phyloP scores from a whole-genome alignment of 1,140 invertebrate species.

The Papilio helenus region DNA sequence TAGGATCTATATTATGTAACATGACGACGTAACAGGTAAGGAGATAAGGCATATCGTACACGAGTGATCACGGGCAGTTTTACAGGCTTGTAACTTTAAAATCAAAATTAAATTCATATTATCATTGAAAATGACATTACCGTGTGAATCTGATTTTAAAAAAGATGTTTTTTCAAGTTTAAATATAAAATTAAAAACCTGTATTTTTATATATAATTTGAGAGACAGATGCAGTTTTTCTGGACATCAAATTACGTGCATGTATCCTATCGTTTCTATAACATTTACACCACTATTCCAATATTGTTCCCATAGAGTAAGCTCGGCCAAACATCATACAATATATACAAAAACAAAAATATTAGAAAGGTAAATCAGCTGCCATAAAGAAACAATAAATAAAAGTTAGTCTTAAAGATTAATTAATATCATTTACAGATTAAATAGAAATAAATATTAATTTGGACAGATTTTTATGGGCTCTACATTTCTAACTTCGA shows the following conservation, averaged over 20 bases:
- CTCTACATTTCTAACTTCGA: conserved; percentile 57
- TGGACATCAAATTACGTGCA: conserved; percentile 56
- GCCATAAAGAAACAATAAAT: conserved; percentile 57
- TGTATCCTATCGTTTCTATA: conserved; percentile 49
- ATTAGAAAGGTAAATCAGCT: conserved; percentile 61
- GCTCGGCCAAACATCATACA: conserved; percentile 69
- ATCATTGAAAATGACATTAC: neutral
- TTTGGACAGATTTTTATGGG: conserved; percentile 52
- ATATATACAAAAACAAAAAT: conserved; percentile 29
- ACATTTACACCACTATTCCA: conserved; percentile 60
- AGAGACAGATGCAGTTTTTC: conserved; percentile 57
- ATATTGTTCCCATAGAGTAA: conserved; percentile 80
- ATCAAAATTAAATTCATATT: neutral
- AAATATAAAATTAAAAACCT: no score
- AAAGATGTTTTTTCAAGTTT: no score
- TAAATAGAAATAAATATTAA: conserved; percentile 45
- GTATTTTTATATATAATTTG: conserved; percentile 40
- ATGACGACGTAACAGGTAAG: conserved; percentile 78
- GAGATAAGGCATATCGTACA: conserved; percentile 78
- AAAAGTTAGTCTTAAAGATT: conserved; percentile 23
- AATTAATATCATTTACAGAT: conserved; percentile 37
- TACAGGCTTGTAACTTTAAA: neutral
- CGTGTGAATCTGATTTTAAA: no score
- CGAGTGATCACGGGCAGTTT: conserved; percentile 63
- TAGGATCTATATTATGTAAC: conserved; percentile 72